Base-by-base conservation (phyloP, 2,113 vertebrate species). In the Polypterus bichir region DNA sequence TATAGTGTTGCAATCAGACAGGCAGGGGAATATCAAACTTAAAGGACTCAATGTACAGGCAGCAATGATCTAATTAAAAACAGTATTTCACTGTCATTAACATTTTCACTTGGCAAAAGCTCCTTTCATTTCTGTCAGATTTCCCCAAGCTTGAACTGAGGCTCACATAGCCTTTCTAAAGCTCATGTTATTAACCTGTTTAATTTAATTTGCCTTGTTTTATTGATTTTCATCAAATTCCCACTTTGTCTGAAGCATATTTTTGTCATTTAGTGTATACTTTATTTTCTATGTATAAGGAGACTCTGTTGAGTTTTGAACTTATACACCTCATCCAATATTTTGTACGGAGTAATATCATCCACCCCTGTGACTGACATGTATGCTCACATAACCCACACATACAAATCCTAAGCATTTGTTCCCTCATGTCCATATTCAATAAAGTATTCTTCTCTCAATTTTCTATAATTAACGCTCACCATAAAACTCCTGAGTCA, bases 81-180 rank as follows among this genome's bases (percentile, higher is more conserved):
- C 95, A 92, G 90, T 89, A 91, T 92, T 94, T 90, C 88, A 77
- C 88, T 85, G 87, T 92, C 93, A 94, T 97, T 97, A 97, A 93
- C 92, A 92, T 93, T 88, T 82, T 88, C 85, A 85, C 84, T 77
- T 81, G 83, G 83, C 81, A 85, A 84, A 80, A 85, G 83, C 82
- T 76, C 84, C 81, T 85, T 79, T 85, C 84, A 85, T 85, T 87
- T 84, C 80, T 88, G 87, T 88, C 87, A 88, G 83, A 80, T 87
- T 81, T 85, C 83, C 81, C 81, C 75, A 71, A 8, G 46, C 54
- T 45, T 44, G 10, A 10, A 54, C 47, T 7, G 6, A 9, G 10
- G 46, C 9, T 56, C 44, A 45, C n/a, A 44, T 5, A 45, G 55
- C 55, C 60, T 44, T 61, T 53, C 59, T 58, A 44, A 8, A 48